phyloP scores from a whole-genome alignment of 2,888 invertebrate genomes.

The Deilephila porcellus region DNA sequence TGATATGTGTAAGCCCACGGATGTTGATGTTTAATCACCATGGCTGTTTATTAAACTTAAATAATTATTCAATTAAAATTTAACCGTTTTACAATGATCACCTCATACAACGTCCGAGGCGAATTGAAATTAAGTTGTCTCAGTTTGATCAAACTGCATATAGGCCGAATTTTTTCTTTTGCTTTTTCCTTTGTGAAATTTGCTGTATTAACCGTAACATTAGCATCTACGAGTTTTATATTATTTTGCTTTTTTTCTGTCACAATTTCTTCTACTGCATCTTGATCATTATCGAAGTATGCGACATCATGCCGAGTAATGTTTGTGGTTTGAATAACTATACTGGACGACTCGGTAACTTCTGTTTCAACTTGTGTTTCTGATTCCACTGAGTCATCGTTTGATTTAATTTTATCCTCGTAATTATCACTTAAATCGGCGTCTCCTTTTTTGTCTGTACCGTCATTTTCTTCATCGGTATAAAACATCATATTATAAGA shows the following conservation, averaged over 20 bases:
- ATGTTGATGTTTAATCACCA: too few relatives aligned
- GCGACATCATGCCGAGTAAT: constrained; percentile 6
- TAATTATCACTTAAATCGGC: constrained; percentile 45
- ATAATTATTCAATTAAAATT: too few relatives aligned
- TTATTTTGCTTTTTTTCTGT: constrained; percentile 30
- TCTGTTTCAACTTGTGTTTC: constrained; percentile 1
- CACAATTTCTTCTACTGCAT: constrained; percentile 32
- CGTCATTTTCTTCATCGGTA: constrained; percentile 57
- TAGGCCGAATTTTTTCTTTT: constrained; percentile 37
- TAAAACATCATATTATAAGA: constrained; percentile 63
- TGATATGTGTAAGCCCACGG: too few relatives aligned
- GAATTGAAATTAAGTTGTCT: constrained; percentile 65
- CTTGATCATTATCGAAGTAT: constrained; percentile 31
- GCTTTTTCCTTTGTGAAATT: constrained; percentile 28
- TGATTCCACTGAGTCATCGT: constrained; percentile 20
- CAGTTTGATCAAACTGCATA: constrained; percentile 65
- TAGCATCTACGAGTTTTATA: constrained; percentile 22
- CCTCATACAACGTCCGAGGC: constrained; percentile 71
- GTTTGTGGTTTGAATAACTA: constrained; percentile 22
- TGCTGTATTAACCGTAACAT: constrained; percentile 27
- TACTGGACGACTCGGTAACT: neutral
- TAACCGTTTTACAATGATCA: constrained; percentile 39
- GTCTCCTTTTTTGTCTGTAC: constrained; percentile 45
- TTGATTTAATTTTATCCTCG: constrained; percentile 41
- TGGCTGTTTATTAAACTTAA: too few relatives aligned